phyloP scores from a whole-genome alignment of 2,797 vertebrate species.

The Mormyrus hasselquistii region DNA sequence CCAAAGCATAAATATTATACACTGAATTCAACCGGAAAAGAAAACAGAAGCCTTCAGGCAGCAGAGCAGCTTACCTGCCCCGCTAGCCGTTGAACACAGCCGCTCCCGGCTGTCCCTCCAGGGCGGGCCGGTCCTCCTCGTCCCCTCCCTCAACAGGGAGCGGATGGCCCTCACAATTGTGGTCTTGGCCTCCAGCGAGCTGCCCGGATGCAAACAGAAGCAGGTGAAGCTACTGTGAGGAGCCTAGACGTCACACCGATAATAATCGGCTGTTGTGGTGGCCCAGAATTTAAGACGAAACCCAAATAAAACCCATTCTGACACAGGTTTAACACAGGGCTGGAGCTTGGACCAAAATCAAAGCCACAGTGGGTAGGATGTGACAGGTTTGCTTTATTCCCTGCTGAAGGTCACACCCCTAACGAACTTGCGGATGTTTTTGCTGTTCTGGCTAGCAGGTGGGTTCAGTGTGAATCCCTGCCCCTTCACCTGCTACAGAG shows the following conservation, averaged over 20 bases:
- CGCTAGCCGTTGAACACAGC: slow-evolving; percentile 66
- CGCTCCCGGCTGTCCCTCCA: slow-evolving; percentile 61
- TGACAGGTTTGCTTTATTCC: background rate
- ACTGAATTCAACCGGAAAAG: background rate
- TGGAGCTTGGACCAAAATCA: background rate
- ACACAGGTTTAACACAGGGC: background rate
- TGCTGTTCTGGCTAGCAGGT: background rate
- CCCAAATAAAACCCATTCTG: background rate
- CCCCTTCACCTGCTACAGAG: slow-evolving; percentile 80
- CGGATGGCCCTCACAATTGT: slow-evolving; percentile 74
- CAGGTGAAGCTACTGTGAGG: background rate
- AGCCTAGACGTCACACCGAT: background rate
- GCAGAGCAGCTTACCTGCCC: slow-evolving; percentile 48
- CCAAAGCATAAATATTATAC: background rate
- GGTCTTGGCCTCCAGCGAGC: slow-evolving; percentile 76
- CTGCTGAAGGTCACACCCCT: background rate
- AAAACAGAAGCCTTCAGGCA: background rate
- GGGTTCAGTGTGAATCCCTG: background rate
- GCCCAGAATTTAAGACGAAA: background rate
- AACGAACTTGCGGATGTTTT: background rate
- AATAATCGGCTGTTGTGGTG: background rate
- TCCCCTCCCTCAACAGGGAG: slow-evolving; percentile 72
- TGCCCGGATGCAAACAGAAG: slow-evolving; percentile 39
- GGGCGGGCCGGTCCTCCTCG: slow-evolving; percentile 54
- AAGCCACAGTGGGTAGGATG: background rate